A percentile compares a stretch with the other conserved stretches of the same genome.
These are phyloP conservation scores for Coenonympha arcania DNA, from an alignment of 2,888 invertebrate species.

Conservation along the genomic window DNA sequence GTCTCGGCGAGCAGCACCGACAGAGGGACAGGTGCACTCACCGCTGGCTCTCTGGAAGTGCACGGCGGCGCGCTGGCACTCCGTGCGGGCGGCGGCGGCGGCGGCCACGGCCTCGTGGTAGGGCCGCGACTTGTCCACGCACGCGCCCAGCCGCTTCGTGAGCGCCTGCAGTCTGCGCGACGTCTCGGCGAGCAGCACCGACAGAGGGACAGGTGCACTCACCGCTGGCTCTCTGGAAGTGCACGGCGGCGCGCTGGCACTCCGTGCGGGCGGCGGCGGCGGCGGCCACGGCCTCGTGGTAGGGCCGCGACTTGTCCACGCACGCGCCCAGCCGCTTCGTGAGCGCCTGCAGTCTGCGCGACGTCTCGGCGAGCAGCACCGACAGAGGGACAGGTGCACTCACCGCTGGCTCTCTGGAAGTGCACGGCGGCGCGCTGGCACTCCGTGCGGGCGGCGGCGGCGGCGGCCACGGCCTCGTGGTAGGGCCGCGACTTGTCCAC, in stretches of 20 bases:
- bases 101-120: slow-evolving; percentile 89
- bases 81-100: slow-evolving; percentile 83
- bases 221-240: slow-evolving; percentile 93
- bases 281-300: slow-evolving; percentile 87
- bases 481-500: slow-evolving; percentile 93
- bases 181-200: too few species aligned
- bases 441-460: slow-evolving; percentile 83
- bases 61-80: slow-evolving; percentile 92
- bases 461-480: slow-evolving; percentile 86
- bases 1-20: too few species aligned
- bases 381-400: slow-evolving; percentile 31
- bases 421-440: slow-evolving; percentile 93
- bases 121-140: slow-evolving; percentile 90
- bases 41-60: slow-evolving; percentile 93
- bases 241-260: slow-evolving; percentile 91
- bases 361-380: slow-evolving; percentile 86
- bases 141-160: slow-evolving; percentile 86
- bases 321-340: slow-evolving; percentile 87
- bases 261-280: slow-evolving; percentile 85
- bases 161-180: slow-evolving; percentile 86
- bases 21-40: slow-evolving; percentile 42
- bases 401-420: slow-evolving; percentile 91
- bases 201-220: slow-evolving; percentile 31
- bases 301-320: slow-evolving; percentile 91
- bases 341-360: slow-evolving; percentile 84